Evolutionary conservation across 92 coral and sea anemone genomes (phyloP).

Genomic region (Actinernus sp.): DNA sequence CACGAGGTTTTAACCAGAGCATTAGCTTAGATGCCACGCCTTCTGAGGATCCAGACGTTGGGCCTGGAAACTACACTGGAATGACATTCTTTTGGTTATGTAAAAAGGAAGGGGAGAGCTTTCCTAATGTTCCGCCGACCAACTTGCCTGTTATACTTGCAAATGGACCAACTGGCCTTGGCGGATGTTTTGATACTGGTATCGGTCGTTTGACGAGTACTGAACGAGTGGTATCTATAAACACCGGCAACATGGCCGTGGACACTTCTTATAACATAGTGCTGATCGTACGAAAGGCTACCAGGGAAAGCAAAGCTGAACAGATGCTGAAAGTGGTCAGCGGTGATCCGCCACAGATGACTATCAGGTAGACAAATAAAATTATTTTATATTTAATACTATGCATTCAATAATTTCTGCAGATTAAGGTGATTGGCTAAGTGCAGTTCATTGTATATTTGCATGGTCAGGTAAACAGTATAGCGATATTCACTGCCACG

Average conservation of each 20-base stretch:
- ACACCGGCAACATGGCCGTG: constrained; percentile 58
- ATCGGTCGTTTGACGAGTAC: constrained; percentile 59
- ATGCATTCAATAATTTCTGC: too few relatives aligned
- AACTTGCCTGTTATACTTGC: constrained; percentile 35
- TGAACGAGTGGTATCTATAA: constrained; percentile 11
- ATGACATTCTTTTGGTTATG: constrained; percentile 82
- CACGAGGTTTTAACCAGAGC: constrained; percentile 44
- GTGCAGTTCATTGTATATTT: too few relatives aligned
- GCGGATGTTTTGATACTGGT: constrained; percentile 89
- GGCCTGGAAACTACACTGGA: constrained; percentile 51
- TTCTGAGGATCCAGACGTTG: constrained; percentile 77
- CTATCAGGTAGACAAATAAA: constrained; percentile 45
- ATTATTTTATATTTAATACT: too few relatives aligned
- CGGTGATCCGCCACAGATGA: constrained; percentile 73
- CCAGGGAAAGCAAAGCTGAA: constrained; percentile 25
- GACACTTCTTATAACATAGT: constrained; percentile 33
- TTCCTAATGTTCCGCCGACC: constrained; percentile 21
- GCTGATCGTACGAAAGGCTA: constrained; percentile 49
- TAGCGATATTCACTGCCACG: too few relatives aligned
- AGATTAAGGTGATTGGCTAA: too few relatives aligned
- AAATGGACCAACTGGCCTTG: constrained; percentile 22
- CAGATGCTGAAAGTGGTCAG: constrained; percentile 65
- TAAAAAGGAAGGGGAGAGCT: constrained; percentile 55
- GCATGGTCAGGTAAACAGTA: too few relatives aligned
- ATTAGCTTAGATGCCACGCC: constrained; percentile 64